Conservation (phyloP, 2,888 invertebrate species). For the Crepidodera aurea region DNA sequence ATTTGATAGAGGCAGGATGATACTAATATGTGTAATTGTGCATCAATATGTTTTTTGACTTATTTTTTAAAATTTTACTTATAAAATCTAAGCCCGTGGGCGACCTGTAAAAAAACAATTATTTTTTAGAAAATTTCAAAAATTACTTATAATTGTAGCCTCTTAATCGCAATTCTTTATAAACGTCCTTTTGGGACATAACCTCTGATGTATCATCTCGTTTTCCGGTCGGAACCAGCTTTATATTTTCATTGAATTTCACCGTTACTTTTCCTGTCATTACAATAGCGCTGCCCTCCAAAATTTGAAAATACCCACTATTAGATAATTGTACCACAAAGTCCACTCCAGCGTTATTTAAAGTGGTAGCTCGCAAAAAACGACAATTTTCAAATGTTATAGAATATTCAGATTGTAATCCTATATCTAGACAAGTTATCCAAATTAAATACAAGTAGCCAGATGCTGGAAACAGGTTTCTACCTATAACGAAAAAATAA, state of each 20-base stretch:
- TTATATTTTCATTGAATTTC: background rate
- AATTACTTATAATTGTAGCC: conserved; percentile 67
- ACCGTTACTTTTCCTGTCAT: conserved; percentile 36
- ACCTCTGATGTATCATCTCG: background rate
- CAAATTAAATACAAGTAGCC: conserved; percentile 59
- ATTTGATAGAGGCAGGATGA: too few species aligned
- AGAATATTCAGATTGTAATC: too few species aligned
- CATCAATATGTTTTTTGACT: too few species aligned
- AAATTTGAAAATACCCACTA: conserved; percentile 52
- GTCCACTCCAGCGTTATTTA: conserved; percentile 59
- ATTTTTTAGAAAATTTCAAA: background rate
- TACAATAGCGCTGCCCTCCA: conserved; percentile 38
- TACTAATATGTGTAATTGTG: too few species aligned
- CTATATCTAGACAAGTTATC: conserved; percentile 62
- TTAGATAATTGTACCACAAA: conserved; percentile 22
- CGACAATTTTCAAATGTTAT: conserved; percentile 67
- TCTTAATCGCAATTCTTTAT: conserved; percentile 72
- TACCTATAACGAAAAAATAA: too few species aligned
- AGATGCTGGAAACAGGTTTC: conserved; percentile 68
- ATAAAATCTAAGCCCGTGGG: too few species aligned
- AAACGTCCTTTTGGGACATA: conserved; percentile 69
- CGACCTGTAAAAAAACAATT: too few species aligned
- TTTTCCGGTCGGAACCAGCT: background rate
- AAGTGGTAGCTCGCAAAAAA: conserved; percentile 65
- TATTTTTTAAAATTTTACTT: too few species aligned